These are phyloP conservation scores for Glaucidium brasilianum DNA, from an alignment of 2,113 vertebrate species.

Conservation along the genomic window DNA sequence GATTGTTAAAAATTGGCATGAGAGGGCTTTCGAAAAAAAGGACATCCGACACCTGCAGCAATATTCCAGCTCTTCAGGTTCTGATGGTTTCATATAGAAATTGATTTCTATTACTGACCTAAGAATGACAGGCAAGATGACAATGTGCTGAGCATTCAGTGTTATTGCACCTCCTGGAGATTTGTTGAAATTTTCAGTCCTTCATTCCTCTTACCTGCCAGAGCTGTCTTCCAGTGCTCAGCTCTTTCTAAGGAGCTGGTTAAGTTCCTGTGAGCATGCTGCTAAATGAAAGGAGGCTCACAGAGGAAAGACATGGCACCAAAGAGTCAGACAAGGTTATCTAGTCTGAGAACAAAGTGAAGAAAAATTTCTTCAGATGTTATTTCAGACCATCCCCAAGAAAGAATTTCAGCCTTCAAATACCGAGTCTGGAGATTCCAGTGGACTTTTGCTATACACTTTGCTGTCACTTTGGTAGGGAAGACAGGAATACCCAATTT, in stretches of 20 bases:
- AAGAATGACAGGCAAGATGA: constrained; percentile 5
- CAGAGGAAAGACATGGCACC: neutral
- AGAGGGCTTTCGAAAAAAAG: constrained; percentile 7
- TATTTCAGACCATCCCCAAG: neutral
- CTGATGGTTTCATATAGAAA: constrained; percentile 12
- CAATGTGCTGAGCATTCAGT: neutral
- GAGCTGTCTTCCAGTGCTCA: neutral
- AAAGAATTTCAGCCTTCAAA: neutral
- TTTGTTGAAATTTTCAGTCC: neutral
- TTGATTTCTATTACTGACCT: constrained; percentile 41
- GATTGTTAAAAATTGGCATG: neutral
- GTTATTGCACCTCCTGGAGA: constrained; percentile 9
- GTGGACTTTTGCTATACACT: neutral
- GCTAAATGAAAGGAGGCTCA: neutral
- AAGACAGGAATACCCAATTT: neutral
- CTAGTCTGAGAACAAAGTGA: neutral
- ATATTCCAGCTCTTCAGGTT: constrained; percentile 1
- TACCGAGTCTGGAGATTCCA: neutral
- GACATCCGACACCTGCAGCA: neutral
- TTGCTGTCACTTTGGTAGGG: neutral
- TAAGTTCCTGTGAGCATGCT: neutral
- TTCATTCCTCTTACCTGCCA: constrained; percentile 5
- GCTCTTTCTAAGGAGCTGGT: neutral
- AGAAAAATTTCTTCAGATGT: neutral
- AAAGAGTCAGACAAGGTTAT: neutral